phyloP scores from a whole-genome alignment of 1,140 invertebrate species.

The Sitophilus oryzae region DNA sequence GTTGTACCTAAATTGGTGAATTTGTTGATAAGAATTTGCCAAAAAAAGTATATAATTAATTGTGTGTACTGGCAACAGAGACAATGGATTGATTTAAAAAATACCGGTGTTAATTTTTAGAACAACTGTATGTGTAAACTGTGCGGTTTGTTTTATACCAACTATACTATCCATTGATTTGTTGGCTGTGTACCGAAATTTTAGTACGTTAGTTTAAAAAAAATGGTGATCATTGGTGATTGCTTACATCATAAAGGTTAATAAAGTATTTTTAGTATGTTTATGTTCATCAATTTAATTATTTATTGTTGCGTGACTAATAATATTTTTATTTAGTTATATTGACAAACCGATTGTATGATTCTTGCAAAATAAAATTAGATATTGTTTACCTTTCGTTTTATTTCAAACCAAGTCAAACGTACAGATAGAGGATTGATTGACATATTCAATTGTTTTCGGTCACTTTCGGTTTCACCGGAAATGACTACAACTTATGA shows the following conservation, averaged over 20 bases:
- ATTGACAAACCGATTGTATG: slow-evolving; percentile 2
- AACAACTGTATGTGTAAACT: not conserved
- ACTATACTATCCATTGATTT: not conserved
- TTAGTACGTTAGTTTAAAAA: not conserved
- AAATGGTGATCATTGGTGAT: not conserved
- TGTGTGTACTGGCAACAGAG: not conserved
- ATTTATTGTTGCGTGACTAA: slow-evolving; percentile 1
- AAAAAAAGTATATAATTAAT: not conserved
- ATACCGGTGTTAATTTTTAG: not conserved
- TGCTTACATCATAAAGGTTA: not conserved
- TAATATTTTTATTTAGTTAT: slow-evolving; percentile 1
- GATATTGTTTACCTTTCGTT: slow-evolving; percentile 1
- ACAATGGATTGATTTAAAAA: not conserved
- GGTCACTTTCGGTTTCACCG: too few species aligned
- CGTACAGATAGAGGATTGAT: too few species aligned
- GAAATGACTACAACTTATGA: too few species aligned
- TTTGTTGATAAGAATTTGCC: not conserved
- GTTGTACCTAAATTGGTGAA: not conserved
- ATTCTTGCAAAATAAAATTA: slow-evolving; percentile 4
- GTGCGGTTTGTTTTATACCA: not conserved
- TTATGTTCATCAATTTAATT: not conserved
- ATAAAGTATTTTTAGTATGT: not conserved
- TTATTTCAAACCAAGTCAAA: too few species aligned
- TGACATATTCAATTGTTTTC: too few species aligned
- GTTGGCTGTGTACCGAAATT: not conserved